These are phyloP conservation scores for Pterois miles DNA, from an alignment of 2,797 vertebrate genomes.

Conservation along the genomic window DNA sequence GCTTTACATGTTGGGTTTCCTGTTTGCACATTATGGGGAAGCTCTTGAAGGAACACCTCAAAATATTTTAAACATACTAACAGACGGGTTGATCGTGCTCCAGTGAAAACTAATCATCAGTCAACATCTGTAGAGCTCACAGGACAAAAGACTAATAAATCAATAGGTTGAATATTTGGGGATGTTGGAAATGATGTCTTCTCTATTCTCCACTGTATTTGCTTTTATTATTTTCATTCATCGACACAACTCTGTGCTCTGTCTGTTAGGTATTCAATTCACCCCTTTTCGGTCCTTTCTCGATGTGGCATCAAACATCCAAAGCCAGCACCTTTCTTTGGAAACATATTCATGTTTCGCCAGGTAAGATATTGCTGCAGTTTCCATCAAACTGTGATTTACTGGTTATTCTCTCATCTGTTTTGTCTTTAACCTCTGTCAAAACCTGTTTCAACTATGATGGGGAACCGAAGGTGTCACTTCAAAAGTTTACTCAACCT, in stretches of 20 bases:
- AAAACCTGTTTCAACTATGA: no score
- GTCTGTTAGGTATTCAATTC: conserved; percentile 87
- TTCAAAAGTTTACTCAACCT: no score
- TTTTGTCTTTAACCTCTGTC: background rate
- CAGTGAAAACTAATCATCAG: background rate
- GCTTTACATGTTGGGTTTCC: background rate
- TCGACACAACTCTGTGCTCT: background rate
- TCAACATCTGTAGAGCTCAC: background rate
- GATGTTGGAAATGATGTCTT: background rate
- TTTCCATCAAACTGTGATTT: background rate
- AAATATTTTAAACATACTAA: background rate
- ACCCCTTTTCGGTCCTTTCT: conserved; percentile 86
- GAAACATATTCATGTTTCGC: conserved; percentile 90
- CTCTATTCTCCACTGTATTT: background rate
- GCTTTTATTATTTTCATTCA: background rate
- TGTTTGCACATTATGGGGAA: background rate
- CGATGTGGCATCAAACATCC: conserved; percentile 90
- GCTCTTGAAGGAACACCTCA: background rate
- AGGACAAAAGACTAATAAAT: background rate
- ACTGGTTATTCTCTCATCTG: background rate
- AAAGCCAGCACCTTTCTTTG: conserved; percentile 89
- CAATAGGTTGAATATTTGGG: background rate
- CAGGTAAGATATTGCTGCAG: conserved; percentile 80
- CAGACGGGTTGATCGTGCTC: accelerated
- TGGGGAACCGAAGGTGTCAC: no score